Evolutionary conservation across 2,113 vertebrate genomes (phyloP).

Genomic region (Gobiocypris rarus): DNA sequence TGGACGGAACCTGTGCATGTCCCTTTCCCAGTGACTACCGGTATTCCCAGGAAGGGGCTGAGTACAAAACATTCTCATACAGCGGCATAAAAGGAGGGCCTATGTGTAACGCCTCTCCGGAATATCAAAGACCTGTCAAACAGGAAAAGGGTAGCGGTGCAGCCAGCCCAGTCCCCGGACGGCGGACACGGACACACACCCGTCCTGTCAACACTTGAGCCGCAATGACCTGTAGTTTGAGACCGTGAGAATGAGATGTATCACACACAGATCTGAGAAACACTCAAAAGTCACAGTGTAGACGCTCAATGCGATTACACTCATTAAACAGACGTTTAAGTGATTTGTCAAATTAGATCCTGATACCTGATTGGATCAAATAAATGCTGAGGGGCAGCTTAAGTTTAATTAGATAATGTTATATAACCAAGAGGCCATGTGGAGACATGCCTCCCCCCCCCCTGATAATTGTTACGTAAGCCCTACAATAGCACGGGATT

Average conservation of each 20-base stretch:
- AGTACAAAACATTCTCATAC: constrained; percentile 42
- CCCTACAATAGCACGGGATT: constrained; percentile 4
- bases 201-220: constrained; percentile 32
- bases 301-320: neutral
- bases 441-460: constrained; percentile 17
- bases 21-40: constrained; percentile 19
- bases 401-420: constrained; percentile 42
- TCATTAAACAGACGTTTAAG: neutral
- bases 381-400: neutral
- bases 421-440: constrained; percentile 41
- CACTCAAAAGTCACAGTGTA: neutral
- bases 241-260: constrained; percentile 35
- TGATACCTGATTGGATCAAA: constrained; percentile 24
- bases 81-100: constrained; percentile 42
- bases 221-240: constrained; percentile 19
- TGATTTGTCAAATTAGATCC: constrained; percentile 8
- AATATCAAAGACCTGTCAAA: constrained; percentile 54
- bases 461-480: constrained; percentile 45
- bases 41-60: constrained; percentile 12
- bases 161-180: constrained; percentile 45
- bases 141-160: constrained; percentile 38
- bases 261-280: constrained; percentile 29
- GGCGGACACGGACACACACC: constrained; percentile 11
- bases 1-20: neutral
- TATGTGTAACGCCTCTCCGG: constrained; percentile 50